Conservation (phyloP, 2,888 invertebrate species). For the Cryptus armator region DNA sequence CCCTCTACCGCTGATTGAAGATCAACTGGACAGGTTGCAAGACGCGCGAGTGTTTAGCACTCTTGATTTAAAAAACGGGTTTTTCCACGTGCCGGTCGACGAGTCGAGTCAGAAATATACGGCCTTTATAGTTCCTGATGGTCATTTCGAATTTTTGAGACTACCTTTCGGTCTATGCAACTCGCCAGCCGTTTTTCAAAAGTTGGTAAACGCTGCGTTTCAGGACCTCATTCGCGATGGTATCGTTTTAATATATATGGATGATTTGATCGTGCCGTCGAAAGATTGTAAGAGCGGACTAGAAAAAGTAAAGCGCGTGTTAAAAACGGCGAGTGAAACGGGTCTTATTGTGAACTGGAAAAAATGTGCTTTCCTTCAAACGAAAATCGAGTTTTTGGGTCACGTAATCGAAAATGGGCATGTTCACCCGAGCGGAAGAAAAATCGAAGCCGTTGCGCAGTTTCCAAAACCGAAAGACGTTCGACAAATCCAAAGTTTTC, state of each 20-base stretch:
- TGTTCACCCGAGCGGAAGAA: constrained; percentile 48
- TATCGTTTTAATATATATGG: constrained; percentile 41
- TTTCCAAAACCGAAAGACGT: constrained; percentile 62
- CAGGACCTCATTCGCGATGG: constrained; percentile 52
- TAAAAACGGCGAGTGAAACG: constrained; percentile 22
- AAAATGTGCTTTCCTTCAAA: constrained; percentile 49
- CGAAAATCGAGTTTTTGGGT: constrained; percentile 42
- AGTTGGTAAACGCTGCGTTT: constrained; percentile 67
- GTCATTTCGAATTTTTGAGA: constrained; percentile 71
- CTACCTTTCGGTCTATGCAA: constrained; percentile 73
- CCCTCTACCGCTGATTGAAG: constrained; percentile 72
- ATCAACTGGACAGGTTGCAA: constrained; percentile 74
- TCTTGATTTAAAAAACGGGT: constrained; percentile 71
- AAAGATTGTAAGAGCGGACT: constrained; percentile 38
- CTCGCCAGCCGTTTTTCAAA: constrained; percentile 68
- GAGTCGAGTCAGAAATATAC: constrained; percentile 70
- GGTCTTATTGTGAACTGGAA: constrained; percentile 52
- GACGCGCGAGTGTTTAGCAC: constrained; percentile 63
- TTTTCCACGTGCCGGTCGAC: constrained; percentile 71
- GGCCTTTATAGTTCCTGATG: constrained; percentile 71
- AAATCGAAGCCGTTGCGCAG: constrained; percentile 61
- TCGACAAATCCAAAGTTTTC: constrained; percentile 54
- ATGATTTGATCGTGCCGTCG: constrained; percentile 55
- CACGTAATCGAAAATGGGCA: constrained; percentile 23
- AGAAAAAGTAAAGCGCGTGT: constrained; percentile 25